Base-by-base conservation (phyloP, 2,797 vertebrate genomes). In the Rhinoraja longicauda region DNA sequence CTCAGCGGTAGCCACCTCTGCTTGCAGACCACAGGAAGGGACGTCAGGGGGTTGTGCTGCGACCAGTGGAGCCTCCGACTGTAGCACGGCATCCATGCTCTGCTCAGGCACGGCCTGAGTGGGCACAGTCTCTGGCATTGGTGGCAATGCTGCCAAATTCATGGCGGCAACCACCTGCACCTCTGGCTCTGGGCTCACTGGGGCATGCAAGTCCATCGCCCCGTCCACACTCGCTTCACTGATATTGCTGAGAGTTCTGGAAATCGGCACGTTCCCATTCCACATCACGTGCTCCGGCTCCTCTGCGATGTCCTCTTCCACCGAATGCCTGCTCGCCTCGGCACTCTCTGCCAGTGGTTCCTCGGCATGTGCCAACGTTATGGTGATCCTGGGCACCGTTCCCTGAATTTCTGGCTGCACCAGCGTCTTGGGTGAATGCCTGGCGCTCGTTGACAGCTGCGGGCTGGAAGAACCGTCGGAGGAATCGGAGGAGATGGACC, bases 401-500 rank as follows among this genome's bases (percentile, higher is more conserved):
- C 96, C 94, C 94, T 98, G 97, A 93, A 97, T 94, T 92, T 97
- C 97, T 0, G 97, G 97, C 93, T 97, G 97, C 93, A 97, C 96
- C 9, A 98, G 94, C 24, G 97, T 97, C 93, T 97, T 97, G 6
- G 97, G 94, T 12, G 96, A 93, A 72, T 97, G 98, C 75, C 94
- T 98, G 95, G 93, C 93, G 0, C 95, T 96, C 21, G 95, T 95
- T 0, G 98, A 97, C 6, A 98, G 96, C 96, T 97, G 98, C 12
- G 98, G 98, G 94, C 98, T 98, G 93, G 98, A 98, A 19, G 98
- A 99, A 94, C 99, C 98, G 0, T 99, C 98, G 0, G 98, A 99
- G 0, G 99, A 99, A 93, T 99, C 98, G 0, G 98, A 99, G 53
- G 98, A 99, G 94, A 98, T 97, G 1, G 98, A 99, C 98, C 98